A percentile compares a stretch with the other conserved stretches of the same genome.
Evolutionary conservation across 2,113 vertebrate species (phyloP).

Genomic region (Crocuta crocuta): DNA sequence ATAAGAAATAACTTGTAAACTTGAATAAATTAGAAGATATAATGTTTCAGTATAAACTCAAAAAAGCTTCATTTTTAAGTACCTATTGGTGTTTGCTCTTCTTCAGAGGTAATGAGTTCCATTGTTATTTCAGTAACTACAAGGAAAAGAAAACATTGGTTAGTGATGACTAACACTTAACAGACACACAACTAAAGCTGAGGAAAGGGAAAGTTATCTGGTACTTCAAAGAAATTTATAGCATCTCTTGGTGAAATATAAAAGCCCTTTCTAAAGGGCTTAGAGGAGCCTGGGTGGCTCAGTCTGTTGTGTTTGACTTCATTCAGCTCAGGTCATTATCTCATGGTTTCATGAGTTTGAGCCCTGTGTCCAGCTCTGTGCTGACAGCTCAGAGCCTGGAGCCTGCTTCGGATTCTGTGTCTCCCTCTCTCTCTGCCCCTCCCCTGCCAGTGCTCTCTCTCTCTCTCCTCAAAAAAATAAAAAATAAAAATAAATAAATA

Average conservation of each 20-base stretch:
- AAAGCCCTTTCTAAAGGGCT: neutral
- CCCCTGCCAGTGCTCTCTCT: too few species aligned
- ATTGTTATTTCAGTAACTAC: neutral
- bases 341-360: too few species aligned
- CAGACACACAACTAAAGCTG: neutral
- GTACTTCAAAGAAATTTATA: neutral
- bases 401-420: too few species aligned
- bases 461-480: too few species aligned
- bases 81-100: neutral
- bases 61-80: neutral
- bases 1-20: neutral
- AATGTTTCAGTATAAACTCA: neutral
- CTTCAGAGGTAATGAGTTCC: neutral
- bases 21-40: neutral
- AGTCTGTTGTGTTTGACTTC: too few species aligned
- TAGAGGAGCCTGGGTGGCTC: too few species aligned
- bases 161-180: neutral
- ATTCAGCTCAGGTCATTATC: too few species aligned
- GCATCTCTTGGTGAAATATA: neutral
- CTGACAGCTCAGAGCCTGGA: too few species aligned
- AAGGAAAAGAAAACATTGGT: neutral
- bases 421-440: too few species aligned
- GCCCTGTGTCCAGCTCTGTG: too few species aligned
- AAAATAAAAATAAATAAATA: too few species aligned
- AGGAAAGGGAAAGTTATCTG: neutral